Conservation (phyloP, 2,113 vertebrate species). For the Hemibagrus wyckioides region DNA sequence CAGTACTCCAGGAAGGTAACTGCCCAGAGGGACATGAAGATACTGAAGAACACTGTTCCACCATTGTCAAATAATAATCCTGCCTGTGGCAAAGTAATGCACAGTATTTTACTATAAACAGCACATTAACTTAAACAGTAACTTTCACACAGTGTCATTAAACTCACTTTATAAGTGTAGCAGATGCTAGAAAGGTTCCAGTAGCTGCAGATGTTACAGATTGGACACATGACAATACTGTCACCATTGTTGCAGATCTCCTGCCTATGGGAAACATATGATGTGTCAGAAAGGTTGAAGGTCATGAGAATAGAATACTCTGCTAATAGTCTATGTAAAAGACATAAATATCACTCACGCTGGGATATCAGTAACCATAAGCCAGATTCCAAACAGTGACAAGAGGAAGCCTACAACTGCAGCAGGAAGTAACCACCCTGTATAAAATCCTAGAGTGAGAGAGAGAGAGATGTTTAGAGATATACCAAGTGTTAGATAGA, state of each 20-base stretch:
- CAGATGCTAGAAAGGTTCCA: conserved; percentile 75
- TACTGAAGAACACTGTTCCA: conserved; percentile 79
- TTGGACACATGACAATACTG: conserved; percentile 75
- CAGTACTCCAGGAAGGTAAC: conserved; percentile 80
- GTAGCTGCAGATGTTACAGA: conserved; percentile 73
- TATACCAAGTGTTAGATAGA: neutral
- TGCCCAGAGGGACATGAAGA: conserved; percentile 83
- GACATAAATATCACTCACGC: conserved; percentile 66
- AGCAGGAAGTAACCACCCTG: conserved; percentile 77
- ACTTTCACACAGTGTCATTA: neutral
- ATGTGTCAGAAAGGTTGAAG: conserved; percentile 8
- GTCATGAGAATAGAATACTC: neutral
- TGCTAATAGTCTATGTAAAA: neutral
- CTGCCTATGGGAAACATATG: conserved; percentile 65
- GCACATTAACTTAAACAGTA: neutral
- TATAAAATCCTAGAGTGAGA: conserved; percentile 75
- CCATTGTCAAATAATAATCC: conserved; percentile 80
- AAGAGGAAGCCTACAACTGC: conserved; percentile 74
- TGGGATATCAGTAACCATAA: conserved; percentile 72
- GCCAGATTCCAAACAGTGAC: conserved; percentile 74
- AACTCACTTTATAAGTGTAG: conserved; percentile 61
- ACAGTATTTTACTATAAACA: conserved; percentile 3
- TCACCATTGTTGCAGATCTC: conserved; percentile 73
- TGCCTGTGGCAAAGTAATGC: conserved; percentile 57
- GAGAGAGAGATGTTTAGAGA: neutral